Percentiles rank a stretch among this genome's conserved stretches.
phyloP scores from a whole-genome alignment of 2,113 vertebrate species.

The Pelusios castaneus region DNA sequence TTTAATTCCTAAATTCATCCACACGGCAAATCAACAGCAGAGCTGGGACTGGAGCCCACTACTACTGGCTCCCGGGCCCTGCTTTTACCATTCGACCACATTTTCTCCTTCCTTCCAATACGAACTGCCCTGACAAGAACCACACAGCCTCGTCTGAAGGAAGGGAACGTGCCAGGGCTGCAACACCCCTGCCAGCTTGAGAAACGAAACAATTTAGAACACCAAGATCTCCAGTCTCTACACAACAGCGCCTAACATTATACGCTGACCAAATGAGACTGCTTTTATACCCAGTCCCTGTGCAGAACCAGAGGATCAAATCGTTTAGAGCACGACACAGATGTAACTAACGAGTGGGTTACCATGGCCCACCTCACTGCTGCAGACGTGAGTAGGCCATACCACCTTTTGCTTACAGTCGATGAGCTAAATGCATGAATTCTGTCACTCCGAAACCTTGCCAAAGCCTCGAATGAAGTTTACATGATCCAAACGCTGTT shows the following conservation, averaged over 20 bases:
- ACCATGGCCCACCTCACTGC: fast-evolving
- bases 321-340: fast-evolving
- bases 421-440: background rate
- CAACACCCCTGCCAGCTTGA: background rate
- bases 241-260: fast-evolving
- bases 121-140: background rate
- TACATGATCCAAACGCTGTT: background rate
- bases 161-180: background rate
- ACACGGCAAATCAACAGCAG: background rate
- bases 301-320: background rate
- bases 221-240: background rate
- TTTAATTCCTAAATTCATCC: background rate
- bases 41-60: fast-evolving
- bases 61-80: fast-evolving
- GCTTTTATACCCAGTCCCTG: background rate
- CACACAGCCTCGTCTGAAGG: fast-evolving
- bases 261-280: background rate
- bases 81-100: background rate
- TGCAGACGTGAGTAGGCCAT: background rate
- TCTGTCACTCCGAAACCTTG: background rate
- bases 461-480: background rate
- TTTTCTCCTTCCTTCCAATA: background rate
- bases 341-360: fast-evolving
- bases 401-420: background rate
- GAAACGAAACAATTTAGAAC: background rate